A percentile compares a stretch with the other conserved stretches of the same genome.
Evolutionary conservation across 2,113 vertebrate species (phyloP).

Genomic region (Nothobranchius kuhntae): DNA sequence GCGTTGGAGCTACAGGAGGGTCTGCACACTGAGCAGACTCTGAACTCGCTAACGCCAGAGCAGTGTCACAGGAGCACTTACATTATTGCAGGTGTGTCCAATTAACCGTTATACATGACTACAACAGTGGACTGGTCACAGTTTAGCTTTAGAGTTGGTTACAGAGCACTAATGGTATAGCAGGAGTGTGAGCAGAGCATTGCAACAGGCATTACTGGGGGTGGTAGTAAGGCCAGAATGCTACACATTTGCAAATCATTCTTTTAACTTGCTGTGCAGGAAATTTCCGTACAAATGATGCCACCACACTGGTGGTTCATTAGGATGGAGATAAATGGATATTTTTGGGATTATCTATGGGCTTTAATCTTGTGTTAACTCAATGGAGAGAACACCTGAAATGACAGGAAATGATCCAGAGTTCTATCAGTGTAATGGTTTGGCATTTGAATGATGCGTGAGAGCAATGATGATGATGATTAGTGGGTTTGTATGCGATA

Average conservation of each 20-base stretch:
- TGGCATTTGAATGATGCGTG: slow-evolving; percentile 66
- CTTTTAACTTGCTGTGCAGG: slow-evolving; percentile 3
- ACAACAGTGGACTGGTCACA: slow-evolving; percentile 44
- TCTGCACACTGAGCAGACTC: slow-evolving; percentile 22
- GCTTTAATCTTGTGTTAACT: slow-evolving; percentile 44
- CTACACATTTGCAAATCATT: slow-evolving; percentile 25
- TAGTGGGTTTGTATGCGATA: slow-evolving; percentile 46
- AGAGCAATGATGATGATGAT: slow-evolving; percentile 54
- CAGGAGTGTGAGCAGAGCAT: slow-evolving; percentile 22
- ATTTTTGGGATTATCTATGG: not conserved
- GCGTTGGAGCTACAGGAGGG: slow-evolving; percentile 51
- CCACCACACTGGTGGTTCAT: slow-evolving; percentile 33
- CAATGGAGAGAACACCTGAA: slow-evolving; percentile 49
- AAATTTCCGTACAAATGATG: slow-evolving; percentile 34
- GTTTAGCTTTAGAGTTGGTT: slow-evolving; percentile 33
- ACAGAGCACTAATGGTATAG: slow-evolving; percentile 20
- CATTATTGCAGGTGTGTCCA: slow-evolving; percentile 23
- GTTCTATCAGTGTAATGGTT: slow-evolving; percentile 80
- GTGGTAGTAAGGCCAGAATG: slow-evolving; percentile 39
- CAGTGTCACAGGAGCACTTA: slow-evolving; percentile 15
- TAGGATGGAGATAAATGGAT: slow-evolving; percentile 31
- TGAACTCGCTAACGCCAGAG: slow-evolving; percentile 25
- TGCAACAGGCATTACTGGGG: not conserved
- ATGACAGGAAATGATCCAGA: slow-evolving; percentile 65
- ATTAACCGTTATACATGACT: slow-evolving; percentile 17